Percentiles rank a stretch among this genome's conserved stretches.
phyloP scores from a whole-genome alignment of 2,797 vertebrate species.

The Simalia tracyae region DNA sequence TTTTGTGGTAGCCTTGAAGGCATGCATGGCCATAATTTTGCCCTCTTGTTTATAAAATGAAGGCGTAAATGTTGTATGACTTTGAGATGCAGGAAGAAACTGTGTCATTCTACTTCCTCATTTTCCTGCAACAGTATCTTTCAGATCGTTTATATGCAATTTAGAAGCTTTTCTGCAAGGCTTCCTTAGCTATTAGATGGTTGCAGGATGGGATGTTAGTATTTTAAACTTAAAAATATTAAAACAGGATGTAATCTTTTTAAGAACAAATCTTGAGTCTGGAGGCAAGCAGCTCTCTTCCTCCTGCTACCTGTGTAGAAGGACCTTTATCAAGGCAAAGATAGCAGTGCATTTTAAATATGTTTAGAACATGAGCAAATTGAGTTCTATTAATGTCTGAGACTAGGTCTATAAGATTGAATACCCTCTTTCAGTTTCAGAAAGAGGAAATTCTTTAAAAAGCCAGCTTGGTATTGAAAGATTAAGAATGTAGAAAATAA shows the following conservation, averaged over 20 bases:
- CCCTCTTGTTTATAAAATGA: constrained; percentile 2
- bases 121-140: background rate
- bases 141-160: background rate
- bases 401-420: constrained; percentile 53
- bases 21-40: background rate
- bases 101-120: background rate
- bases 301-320: background rate
- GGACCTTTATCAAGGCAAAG: background rate
- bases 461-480: constrained; percentile 29
- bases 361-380: constrained; percentile 3
- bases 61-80: constrained; percentile 1
- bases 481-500: constrained; percentile 46
- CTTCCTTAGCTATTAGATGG: background rate
- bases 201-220: background rate
- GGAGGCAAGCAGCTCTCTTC: background rate
- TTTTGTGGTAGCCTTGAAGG: background rate
- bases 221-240: constrained; percentile 2
- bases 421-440: constrained; percentile 44
- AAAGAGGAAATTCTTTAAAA: constrained; percentile 43
- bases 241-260: background rate
- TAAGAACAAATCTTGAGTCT: background rate
- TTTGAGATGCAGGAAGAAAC: background rate
- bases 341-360: background rate
- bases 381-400: constrained; percentile 40
- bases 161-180: background rate